Base-by-base conservation (phyloP, 1,140 invertebrate species). In the Drosophila kohkoa region DNA sequence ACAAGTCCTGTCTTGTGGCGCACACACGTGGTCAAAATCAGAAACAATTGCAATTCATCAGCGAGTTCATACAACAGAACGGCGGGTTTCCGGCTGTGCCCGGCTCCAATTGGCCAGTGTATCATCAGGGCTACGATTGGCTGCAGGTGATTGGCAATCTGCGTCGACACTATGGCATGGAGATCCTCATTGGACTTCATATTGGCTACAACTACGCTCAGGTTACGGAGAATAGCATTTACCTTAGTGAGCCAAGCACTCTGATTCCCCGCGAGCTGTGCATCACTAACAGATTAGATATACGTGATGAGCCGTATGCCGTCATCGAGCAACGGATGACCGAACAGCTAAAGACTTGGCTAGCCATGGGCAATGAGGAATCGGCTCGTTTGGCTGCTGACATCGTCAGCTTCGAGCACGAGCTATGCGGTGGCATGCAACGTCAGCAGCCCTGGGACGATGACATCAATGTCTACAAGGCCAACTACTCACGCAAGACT, bases 121-220 rank as follows among this genome's bases (percentile, higher is more conserved):
- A 89, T 43, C 77, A 86, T 15, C 63, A 82, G 13, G 82, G 80
- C 25, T 92, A 92, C 83, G 95, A 98, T 90, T 96, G 97, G 94
- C 93, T 97, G 2, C 94, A 95, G 43, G 92, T 97, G 13, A 94
- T 97, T 75, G 96, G 95, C 0, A 94, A 95, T 54, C 91, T 98
- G 6, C 93, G 96, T 45, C 92, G 63, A 3, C 41, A 96, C 1
- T 97, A 95, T 81, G 97, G 98, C 90, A 97, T 97, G 79, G 96
- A 97, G 73, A 95, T 92, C 0, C 70, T 98, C 1, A 95, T 98
- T 65, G 95, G 96, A 0, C 94, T 97, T 81, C 97, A 96, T 94
- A 95, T 98, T 32, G 96, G 96, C 13, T 96, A 97, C 4, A 97
- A 98, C 90, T 96, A 97, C 46, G 97, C 96, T 80, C 97, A 97